phyloP scores from a whole-genome alignment of 2,113 vertebrate genomes.

The Anhinga anhinga region DNA sequence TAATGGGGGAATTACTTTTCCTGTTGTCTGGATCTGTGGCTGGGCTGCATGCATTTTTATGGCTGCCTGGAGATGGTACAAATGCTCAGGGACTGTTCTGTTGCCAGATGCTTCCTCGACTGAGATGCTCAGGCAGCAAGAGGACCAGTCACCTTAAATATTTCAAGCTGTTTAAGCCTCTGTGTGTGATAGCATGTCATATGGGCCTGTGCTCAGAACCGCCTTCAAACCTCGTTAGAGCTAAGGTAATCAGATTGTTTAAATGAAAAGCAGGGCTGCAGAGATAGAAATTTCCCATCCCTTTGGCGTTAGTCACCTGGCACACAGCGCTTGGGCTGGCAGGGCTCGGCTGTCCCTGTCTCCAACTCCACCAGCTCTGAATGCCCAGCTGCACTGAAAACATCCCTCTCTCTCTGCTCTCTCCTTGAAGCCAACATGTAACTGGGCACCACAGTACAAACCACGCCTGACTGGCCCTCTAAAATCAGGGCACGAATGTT shows the following conservation, averaged over 20 bases:
- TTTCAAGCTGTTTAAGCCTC: background rate
- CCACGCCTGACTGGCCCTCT: background rate
- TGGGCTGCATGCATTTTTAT: background rate
- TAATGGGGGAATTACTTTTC: background rate
- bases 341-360: background rate
- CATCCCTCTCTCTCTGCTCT: background rate
- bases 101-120: background rate
- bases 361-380: background rate
- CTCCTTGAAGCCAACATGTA: background rate
- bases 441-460: background rate
- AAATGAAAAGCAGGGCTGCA: background rate
- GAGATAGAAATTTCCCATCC: background rate
- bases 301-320: background rate
- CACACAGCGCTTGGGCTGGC: background rate
- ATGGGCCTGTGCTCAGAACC: background rate
- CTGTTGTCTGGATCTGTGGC: rapidly evolving
- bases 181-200: background rate
- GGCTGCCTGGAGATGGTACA: background rate
- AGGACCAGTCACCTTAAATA: background rate
- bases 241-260: background rate
- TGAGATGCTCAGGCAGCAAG: background rate
- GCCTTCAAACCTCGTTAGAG: background rate
- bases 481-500: background rate
- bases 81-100: background rate
- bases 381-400: background rate